These are phyloP conservation scores for Calliopsis andreniformis DNA, from an alignment of 1,140 invertebrate species.

Conservation along the genomic window DNA sequence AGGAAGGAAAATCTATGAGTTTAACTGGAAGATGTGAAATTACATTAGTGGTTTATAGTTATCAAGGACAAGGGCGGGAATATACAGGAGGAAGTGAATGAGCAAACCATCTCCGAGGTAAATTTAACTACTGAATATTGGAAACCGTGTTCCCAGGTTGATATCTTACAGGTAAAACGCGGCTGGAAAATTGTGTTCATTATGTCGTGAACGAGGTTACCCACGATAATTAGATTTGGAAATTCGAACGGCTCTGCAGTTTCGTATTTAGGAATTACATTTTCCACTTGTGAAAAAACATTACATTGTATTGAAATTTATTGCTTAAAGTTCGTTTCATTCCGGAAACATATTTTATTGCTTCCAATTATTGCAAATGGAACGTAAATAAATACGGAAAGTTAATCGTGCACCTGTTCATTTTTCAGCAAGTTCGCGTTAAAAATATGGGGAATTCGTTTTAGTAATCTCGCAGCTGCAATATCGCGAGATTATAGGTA, in stretches of 20 bases:
- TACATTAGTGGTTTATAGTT: conserved; percentile 30
- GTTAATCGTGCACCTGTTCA: not conserved
- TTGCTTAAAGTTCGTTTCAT: too few species aligned
- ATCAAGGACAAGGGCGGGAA: conserved; percentile 22
- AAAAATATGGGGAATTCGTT: not conserved
- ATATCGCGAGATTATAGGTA: not conserved
- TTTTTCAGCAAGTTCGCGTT: not conserved
- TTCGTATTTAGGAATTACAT: too few species aligned
- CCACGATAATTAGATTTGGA: conserved; percentile 17
- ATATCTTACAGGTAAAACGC: conserved; percentile 34
- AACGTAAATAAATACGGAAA: not conserved
- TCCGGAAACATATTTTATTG: not conserved
- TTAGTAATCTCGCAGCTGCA: not conserved
- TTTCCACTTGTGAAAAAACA: too few species aligned
- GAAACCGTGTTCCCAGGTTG: not conserved
- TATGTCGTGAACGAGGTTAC: conserved; percentile 7
- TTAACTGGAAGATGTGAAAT: conserved; percentile 20
- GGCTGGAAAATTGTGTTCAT: conserved; percentile 24
- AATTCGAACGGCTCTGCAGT: too few species aligned
- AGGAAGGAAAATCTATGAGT: not conserved
- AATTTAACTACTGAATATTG: conserved; percentile 39
- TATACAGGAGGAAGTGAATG: not conserved
- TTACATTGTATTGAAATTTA: too few species aligned
- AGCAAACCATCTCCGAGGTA: not conserved
- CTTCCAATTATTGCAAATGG: not conserved